Evolutionary conservation across 2,113 vertebrate genomes (phyloP).

Genomic region (Neomonachus schauinslandi): DNA sequence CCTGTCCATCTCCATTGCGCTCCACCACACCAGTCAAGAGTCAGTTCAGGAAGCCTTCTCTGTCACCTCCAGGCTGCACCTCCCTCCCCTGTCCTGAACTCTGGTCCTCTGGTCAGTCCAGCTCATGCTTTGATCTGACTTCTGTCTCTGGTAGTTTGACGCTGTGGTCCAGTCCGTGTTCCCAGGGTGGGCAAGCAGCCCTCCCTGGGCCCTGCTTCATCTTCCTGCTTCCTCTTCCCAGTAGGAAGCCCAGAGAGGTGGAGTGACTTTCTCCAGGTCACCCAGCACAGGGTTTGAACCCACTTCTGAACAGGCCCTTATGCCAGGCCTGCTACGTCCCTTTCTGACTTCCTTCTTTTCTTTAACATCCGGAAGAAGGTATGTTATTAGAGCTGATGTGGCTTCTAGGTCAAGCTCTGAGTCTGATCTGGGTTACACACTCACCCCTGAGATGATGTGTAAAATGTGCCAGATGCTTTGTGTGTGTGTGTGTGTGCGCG

Average conservation of each 20-base stretch:
- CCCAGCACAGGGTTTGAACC: background rate
- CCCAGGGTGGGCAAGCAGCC: background rate
- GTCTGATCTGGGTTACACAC: background rate
- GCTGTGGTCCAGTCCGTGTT: background rate
- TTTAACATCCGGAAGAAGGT: background rate
- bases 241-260: background rate
- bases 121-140: background rate
- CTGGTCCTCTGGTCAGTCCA: background rate
- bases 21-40: background rate
- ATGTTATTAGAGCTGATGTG: background rate
- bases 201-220: background rate
- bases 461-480: background rate
- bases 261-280: background rate
- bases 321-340: background rate
- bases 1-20: background rate
- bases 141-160: background rate
- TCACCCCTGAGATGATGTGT: background rate
- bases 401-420: background rate
- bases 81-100: background rate
- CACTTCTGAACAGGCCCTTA: background rate
- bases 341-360: background rate
- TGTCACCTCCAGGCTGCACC: background rate
- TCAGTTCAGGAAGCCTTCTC: background rate
- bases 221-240: background rate
- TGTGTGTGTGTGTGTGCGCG: accelerated